Percentiles rank a stretch among this genome's conserved stretches.
Conservation (phyloP, 2,888 invertebrate species). For the Caradrina clavipalpis region DNA sequence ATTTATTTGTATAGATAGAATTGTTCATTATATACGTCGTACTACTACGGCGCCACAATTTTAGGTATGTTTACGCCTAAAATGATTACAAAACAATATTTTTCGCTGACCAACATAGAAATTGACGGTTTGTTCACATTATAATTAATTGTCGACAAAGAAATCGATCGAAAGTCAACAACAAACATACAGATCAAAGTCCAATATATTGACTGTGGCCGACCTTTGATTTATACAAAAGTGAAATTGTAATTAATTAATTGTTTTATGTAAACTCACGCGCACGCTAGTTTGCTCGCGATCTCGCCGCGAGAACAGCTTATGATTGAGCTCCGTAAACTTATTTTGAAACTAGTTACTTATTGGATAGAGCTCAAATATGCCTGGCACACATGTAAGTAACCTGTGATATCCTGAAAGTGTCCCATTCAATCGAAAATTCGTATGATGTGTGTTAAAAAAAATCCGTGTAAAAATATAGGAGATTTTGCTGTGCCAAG, state of each 20-base stretch:
- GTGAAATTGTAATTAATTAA: conserved; percentile 37
- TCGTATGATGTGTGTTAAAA: too few relatives aligned
- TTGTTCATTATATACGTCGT: too few relatives aligned
- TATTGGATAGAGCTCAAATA: conserved; percentile 4
- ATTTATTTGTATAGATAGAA: too few relatives aligned
- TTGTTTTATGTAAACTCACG: conserved; percentile 25
- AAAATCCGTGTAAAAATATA: background rate
- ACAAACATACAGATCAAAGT: conserved; percentile 45
- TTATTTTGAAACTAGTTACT: background rate
- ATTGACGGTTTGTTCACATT: conserved; percentile 35
- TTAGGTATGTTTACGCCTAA: conserved; percentile 7
- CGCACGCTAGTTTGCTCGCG: conserved; percentile 21
- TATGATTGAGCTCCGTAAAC: background rate
- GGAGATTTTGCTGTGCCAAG: background rate
- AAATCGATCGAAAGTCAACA: conserved; percentile 36
- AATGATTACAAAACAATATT: conserved; percentile 23
- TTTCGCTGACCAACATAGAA: conserved; percentile 4
- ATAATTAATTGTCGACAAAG: conserved; percentile 22
- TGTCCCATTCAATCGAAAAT: too few relatives aligned
- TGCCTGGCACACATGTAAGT: conserved; percentile 45
- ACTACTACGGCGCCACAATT: background rate
- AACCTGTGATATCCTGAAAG: background rate
- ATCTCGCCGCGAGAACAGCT: conserved; percentile 15
- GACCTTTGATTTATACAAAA: conserved; percentile 46
- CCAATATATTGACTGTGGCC: conserved; percentile 7